Percentiles rank a stretch among this genome's conserved stretches.
phyloP scores from a whole-genome alignment of 2,113 vertebrate species.

The Channa maculata region DNA sequence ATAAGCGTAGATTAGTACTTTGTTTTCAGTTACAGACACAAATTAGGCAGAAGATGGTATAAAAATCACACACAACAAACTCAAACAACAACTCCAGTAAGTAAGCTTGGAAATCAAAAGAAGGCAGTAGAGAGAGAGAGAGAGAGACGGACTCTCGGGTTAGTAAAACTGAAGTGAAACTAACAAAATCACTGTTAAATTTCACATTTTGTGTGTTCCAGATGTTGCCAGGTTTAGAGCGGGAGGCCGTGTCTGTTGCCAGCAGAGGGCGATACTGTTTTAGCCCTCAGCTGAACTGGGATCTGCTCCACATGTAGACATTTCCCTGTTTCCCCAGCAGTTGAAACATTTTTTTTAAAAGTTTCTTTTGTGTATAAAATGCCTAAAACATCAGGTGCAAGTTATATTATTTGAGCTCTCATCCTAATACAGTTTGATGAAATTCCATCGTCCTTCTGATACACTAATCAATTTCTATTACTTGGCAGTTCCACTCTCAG shows the following conservation, averaged over 20 bases:
- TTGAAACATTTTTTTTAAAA: no score
- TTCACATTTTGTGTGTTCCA: neutral
- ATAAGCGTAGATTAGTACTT: neutral
- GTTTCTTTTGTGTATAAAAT: no score
- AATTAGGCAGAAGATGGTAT: conserved; percentile 14
- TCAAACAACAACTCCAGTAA: conserved; percentile 24
- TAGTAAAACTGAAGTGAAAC: conserved; percentile 12
- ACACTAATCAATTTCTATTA: no score
- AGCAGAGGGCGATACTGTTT: conserved; percentile 36
- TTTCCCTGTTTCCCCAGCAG: no score
- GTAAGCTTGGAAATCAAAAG: conserved; percentile 9
- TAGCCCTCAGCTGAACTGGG: no score
- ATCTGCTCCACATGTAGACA: no score
- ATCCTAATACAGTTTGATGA: no score
- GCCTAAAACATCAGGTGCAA: no score
- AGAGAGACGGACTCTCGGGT: conserved; percentile 5
- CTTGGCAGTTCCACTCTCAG: no score
- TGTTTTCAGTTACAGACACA: conserved; percentile 33
- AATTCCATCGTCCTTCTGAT: no score
- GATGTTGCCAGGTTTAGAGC: neutral
- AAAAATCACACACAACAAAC: conserved; percentile 37
- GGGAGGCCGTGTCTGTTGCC: conserved; percentile 15
- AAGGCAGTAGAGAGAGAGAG: conserved; percentile 52
- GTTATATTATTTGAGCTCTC: no score
- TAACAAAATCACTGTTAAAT: conserved; percentile 32